A percentile compares a stretch with the other conserved stretches of the same genome.
Evolutionary conservation across 1,140 invertebrate species (phyloP).

Genomic region (Galleria mellonella): DNA sequence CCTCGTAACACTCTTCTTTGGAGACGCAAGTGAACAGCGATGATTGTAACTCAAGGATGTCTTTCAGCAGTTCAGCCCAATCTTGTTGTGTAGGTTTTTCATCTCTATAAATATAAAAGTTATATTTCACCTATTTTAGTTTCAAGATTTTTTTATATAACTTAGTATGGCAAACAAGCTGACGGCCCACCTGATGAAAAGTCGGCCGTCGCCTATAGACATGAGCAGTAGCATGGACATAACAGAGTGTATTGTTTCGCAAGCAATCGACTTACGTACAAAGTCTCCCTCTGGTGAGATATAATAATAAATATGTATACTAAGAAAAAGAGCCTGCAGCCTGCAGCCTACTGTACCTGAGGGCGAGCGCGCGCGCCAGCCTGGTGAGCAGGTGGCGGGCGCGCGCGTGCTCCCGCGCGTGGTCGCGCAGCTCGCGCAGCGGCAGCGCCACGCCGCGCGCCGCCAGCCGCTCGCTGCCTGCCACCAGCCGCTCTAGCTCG

Average conservation of each 20-base stretch:
- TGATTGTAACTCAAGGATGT: constrained; percentile 43
- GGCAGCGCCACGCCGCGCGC: constrained; percentile 69
- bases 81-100: constrained; percentile 47
- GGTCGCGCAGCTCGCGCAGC: constrained; percentile 52
- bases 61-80: constrained; percentile 53
- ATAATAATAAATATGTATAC: background rate
- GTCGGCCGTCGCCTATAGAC: too few species aligned
- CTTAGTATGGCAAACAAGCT: too few species aligned
- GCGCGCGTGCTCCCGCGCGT: constrained; percentile 7
- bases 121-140: too few species aligned
- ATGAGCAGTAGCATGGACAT: too few species aligned
- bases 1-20: constrained; percentile 49
- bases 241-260: too few species aligned
- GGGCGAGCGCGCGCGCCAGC: constrained; percentile 4
- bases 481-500: constrained; percentile 67
- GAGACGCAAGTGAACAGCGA: constrained; percentile 40
- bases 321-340: background rate
- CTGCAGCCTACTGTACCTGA: background rate
- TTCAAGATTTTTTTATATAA: too few species aligned
- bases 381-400: constrained; percentile 16
- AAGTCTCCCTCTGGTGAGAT: too few species aligned
- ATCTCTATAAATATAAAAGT: constrained; percentile 25
- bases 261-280: too few species aligned
- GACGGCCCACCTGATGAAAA: too few species aligned
- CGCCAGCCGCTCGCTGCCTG: constrained; percentile 59